Conservation (phyloP, 2,888 invertebrate species). For the Andrena praecox region DNA sequence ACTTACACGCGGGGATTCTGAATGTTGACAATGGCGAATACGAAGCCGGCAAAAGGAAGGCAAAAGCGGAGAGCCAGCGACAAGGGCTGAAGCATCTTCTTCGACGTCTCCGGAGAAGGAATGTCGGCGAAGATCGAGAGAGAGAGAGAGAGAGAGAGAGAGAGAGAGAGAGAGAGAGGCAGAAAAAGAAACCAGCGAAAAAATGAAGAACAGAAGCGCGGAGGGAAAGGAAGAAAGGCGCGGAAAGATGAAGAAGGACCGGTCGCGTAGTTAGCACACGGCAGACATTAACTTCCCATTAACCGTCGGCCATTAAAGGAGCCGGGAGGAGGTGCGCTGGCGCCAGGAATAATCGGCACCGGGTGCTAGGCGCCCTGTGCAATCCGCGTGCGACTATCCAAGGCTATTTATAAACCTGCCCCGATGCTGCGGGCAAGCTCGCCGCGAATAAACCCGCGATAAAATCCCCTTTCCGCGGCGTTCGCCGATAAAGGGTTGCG, state of each 20-base stretch:
- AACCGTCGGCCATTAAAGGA: slow-evolving; percentile 75
- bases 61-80: slow-evolving; percentile 4
- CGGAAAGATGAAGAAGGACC: slow-evolving; percentile 69
- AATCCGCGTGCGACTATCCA: slow-evolving; percentile 58
- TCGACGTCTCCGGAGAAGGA: background rate
- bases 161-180: background rate
- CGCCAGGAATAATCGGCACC: slow-evolving; percentile 72
- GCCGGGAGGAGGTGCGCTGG: slow-evolving; percentile 63
- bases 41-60: slow-evolving; percentile 15
- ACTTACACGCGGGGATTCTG: too few species aligned
- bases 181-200: background rate
- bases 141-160: background rate
- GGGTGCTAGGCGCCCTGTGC: slow-evolving; percentile 64
- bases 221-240: slow-evolving; percentile 27
- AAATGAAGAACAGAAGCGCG: slow-evolving; percentile 6
- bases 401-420: slow-evolving; percentile 73
- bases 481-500: slow-evolving; percentile 36
- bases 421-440: slow-evolving; percentile 44
- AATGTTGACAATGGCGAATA: too few species aligned
- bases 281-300: slow-evolving; percentile 79
- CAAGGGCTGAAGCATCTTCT: background rate
- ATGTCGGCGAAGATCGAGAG: too few species aligned
- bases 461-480: slow-evolving; percentile 55
- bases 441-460: slow-evolving; percentile 46
- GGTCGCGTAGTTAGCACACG: slow-evolving; percentile 69